A percentile compares a stretch with the other conserved stretches of the same genome.
phyloP scores from a whole-genome alignment of 2,113 vertebrate genomes.

The Podarcis cretensis region DNA sequence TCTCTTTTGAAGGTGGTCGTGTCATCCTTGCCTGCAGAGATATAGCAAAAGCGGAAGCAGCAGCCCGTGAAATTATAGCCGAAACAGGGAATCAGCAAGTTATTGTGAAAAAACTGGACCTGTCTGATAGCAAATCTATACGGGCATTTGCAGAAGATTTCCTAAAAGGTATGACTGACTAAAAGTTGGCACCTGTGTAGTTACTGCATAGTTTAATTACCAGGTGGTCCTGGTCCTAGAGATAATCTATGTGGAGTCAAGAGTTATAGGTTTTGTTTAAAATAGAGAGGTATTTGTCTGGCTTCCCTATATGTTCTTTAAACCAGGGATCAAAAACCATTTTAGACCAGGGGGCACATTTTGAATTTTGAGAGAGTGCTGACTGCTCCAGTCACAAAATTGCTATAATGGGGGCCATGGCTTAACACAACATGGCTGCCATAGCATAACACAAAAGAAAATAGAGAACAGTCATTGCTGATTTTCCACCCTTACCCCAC shows the following conservation, averaged over 20 bases:
- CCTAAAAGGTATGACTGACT: constrained; percentile 78
- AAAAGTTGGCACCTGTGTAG: not conserved
- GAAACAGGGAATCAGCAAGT: constrained; percentile 81
- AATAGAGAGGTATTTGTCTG: not conserved
- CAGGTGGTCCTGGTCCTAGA: too few relatives aligned
- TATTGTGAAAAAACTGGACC: constrained; percentile 86
- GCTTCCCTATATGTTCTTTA: too few relatives aligned
- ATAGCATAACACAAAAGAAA: too few relatives aligned
- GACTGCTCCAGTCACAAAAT: too few relatives aligned
- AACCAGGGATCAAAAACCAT: too few relatives aligned
- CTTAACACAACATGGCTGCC: too few relatives aligned
- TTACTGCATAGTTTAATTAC: too few relatives aligned
- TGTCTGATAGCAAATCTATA: constrained; percentile 90
- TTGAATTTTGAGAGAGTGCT: too few relatives aligned
- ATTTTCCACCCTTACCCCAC: too few relatives aligned
- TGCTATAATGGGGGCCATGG: too few relatives aligned
- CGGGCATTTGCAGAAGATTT: constrained; percentile 87
- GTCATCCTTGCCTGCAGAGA: constrained; percentile 92
- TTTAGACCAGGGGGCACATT: too few relatives aligned
- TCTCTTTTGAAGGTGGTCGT: constrained; percentile 81
- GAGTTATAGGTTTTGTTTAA: not conserved
- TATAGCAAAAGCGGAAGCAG: constrained; percentile 83
- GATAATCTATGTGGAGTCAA: not conserved
- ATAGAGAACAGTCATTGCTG: too few relatives aligned
- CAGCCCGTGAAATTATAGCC: constrained; percentile 83